A percentile compares a stretch with the other conserved stretches of the same genome.
phyloP scores from a whole-genome alignment of 2,113 vertebrate genomes.

The Gobio gobio region DNA sequence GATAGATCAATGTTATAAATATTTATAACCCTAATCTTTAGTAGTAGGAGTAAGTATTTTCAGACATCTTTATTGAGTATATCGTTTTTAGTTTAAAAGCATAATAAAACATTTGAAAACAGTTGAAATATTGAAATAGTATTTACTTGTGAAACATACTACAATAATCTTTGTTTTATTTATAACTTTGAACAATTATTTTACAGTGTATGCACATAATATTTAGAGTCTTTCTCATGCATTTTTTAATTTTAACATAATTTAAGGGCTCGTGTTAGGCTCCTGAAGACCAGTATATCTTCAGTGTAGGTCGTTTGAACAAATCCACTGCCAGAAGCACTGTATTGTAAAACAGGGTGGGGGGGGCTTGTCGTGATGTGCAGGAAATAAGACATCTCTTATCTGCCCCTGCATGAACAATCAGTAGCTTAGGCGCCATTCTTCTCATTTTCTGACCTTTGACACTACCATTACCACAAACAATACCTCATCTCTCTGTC shows the following conservation, averaged over 20 bases:
- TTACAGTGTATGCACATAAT: not conserved
- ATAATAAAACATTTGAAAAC: too few relatives aligned
- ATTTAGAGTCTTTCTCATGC: not conserved
- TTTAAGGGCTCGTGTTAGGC: not conserved
- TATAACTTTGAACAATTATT: too few relatives aligned
- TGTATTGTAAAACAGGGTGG: not conserved
- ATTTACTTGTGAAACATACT: too few relatives aligned
- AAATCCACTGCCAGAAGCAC: constrained; percentile 1
- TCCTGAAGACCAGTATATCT: too few relatives aligned
- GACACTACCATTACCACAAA: not conserved
- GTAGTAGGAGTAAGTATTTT: too few relatives aligned
- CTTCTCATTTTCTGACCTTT: constrained; percentile 16
- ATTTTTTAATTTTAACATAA: not conserved
- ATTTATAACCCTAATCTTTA: too few relatives aligned
- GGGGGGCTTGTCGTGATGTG: constrained; percentile 21
- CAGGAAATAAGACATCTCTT: not conserved
- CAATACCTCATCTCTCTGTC: constrained; percentile 11
- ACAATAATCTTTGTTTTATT: too few relatives aligned
- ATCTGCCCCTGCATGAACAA: not conserved
- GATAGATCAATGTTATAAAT: not conserved
- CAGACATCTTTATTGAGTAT: too few relatives aligned
- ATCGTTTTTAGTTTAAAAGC: too few relatives aligned
- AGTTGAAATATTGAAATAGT: too few relatives aligned
- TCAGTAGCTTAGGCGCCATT: not conserved
- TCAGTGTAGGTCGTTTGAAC: not conserved